Conservation (phyloP, 1,140 invertebrate species). For the Sitophilus oryzae region DNA sequence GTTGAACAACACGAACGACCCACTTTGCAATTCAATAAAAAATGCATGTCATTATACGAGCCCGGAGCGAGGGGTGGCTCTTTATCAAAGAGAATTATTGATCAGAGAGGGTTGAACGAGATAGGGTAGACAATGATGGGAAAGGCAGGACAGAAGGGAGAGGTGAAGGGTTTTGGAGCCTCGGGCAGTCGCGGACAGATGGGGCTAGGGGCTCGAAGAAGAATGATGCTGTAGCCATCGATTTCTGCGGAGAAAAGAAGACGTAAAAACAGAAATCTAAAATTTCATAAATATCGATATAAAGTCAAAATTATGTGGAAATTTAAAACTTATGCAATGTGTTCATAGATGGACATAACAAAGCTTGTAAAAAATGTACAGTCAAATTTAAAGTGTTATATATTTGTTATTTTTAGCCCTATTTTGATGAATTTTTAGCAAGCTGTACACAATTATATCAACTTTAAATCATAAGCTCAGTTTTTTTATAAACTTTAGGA, state of each 20-base stretch:
- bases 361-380: too few species aligned
- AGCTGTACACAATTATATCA: too few species aligned
- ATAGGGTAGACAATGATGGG: slow-evolving; percentile 1
- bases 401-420: too few species aligned
- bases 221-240: neutral
- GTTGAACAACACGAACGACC: slow-evolving; percentile 16
- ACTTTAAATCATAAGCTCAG: too few species aligned
- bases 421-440: too few species aligned
- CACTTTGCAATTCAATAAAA: slow-evolving; percentile 29
- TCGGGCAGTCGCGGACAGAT: slow-evolving; percentile 4
- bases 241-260: neutral
- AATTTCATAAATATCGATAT: too few species aligned
- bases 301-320: too few species aligned
- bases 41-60: slow-evolving; percentile 37
- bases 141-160: neutral
- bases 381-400: too few species aligned
- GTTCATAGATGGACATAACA: too few species aligned
- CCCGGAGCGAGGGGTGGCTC: slow-evolving; percentile 13
- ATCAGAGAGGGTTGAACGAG: slow-evolving; percentile 8
- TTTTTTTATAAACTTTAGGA: too few species aligned
- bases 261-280: slow-evolving; percentile 3
- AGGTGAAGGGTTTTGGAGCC: neutral
- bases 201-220: neutral
- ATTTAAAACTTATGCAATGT: too few species aligned
- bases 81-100: slow-evolving; percentile 40